phyloP scores from a whole-genome alignment of 1,140 invertebrate species.

The Ceratoteleas bidentatus region DNA sequence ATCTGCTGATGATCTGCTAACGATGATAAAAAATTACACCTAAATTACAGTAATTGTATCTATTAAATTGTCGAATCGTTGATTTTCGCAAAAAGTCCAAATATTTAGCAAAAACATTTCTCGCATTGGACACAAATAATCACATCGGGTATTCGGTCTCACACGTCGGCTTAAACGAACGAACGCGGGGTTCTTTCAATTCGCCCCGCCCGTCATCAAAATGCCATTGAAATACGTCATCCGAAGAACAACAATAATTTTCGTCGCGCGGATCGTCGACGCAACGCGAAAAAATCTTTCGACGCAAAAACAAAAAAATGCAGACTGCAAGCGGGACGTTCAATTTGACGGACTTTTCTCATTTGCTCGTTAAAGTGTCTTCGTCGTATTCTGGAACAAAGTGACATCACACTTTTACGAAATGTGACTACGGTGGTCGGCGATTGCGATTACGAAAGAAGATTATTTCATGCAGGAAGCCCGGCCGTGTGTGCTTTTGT shows the following conservation, averaged over 20 bases:
- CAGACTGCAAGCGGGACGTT: not conserved
- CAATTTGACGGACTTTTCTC: conserved; percentile 23
- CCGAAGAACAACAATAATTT: conserved; percentile 17
- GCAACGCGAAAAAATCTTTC: not conserved
- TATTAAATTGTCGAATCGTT: not conserved
- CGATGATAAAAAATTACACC: too few relatives aligned
- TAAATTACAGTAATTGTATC: not conserved
- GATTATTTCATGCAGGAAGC: conserved; percentile 76
- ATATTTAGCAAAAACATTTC: not conserved
- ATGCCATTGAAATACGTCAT: not conserved
- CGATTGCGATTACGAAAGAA: conserved; percentile 68
- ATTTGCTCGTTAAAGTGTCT: conserved; percentile 43
- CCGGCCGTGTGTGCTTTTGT: conserved; percentile 65
- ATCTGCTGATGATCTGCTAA: too few relatives aligned
- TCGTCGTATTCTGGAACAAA: conserved; percentile 50
- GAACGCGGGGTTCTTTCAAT: conserved; percentile 4
- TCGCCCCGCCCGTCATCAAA: conserved; percentile 8
- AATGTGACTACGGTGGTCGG: conserved; percentile 68
- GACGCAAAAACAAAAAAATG: not conserved
- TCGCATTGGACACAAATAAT: conserved; percentile 10
- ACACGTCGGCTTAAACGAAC: conserved; percentile 5
- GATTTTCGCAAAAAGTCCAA: not conserved
- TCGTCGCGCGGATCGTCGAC: not conserved
- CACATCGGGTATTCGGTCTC: not conserved
- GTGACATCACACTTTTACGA: conserved; percentile 70